Evolutionary conservation across 2,888 invertebrate species (phyloP), one percentile per base, ranked within the genome.

Genomic region (Idaea aversata): DNA sequence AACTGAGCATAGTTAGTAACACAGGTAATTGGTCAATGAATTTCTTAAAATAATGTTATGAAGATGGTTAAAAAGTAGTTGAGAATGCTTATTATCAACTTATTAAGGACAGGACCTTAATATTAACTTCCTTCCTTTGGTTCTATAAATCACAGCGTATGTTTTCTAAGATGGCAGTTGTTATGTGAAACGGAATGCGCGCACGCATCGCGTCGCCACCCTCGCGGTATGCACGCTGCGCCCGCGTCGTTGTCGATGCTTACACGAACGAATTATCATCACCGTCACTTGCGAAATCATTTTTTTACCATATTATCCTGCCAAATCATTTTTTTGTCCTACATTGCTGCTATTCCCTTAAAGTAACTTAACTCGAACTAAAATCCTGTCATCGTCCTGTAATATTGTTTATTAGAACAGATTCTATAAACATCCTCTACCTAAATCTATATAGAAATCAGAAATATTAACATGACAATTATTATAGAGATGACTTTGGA

Each of bases 101-200:
- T n/a, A n/a, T n/a, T n/a, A n/a, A n/a, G 4, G 47, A 7, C 4
- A 47, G 6, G 6, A 13, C 3, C 7, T 47, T 10, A 10, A 10
- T 47, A 10, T 10, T 47, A 47, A 7, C 47, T 47, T 47, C 47
- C 47, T 47, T 47, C 3, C 0, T 47, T 47, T 47, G 3, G 7
- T 47, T 47, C 47, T 47, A 10, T 47, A 47, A 47, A 10, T 7
- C 36, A 36, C 10, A 13, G 47, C 10, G 36, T 64, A 65, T 67
- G 62, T 65, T 70, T 70, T 70, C 70, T 64, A 67, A 70, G 66
- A 70, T 70, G 65, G 67, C 57, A 62, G 62, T 64, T 59, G 58
- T 67, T 58, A 86, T 88, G 92, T 91, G 92, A 92, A 92, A 92
- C 91, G 92, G 92, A 87, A 92, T 92, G 87, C 75, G 81, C 67